A percentile compares a stretch with the other conserved stretches of the same genome.
Conservation (phyloP, 1,140 invertebrate species). For the Bemisia tabaci region DNA sequence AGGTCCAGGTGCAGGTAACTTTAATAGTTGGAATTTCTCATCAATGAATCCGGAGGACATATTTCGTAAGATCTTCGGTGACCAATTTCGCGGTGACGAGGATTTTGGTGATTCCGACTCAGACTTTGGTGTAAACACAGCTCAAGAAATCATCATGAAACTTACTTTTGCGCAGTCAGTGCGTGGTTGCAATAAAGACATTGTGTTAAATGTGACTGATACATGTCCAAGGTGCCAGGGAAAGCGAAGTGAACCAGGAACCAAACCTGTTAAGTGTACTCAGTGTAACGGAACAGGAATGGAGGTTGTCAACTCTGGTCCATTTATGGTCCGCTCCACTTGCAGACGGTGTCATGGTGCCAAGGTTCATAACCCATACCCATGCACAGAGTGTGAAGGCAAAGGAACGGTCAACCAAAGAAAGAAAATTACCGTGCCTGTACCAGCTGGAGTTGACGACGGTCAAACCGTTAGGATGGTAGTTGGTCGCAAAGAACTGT, state of each 20-base stretch:
- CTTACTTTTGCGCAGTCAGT: slow-evolving; percentile 92
- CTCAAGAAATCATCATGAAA: slow-evolving; percentile 84
- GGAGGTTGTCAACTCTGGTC: slow-evolving; percentile 54
- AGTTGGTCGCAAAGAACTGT: slow-evolving; percentile 79
- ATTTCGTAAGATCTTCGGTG: slow-evolving; percentile 80
- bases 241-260: slow-evolving; percentile 68
- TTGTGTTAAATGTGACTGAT: slow-evolving; percentile 84
- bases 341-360: slow-evolving; percentile 87
- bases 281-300: slow-evolving; percentile 97
- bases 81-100: slow-evolving; percentile 47
- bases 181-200: slow-evolving; percentile 86
- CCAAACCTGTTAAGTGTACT: slow-evolving; percentile 69
- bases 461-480: slow-evolving; percentile 90
- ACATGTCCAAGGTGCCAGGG: slow-evolving; percentile 83
- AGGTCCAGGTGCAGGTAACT: slow-evolving; percentile 39
- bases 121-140: slow-evolving; percentile 75
- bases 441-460: slow-evolving; percentile 94
- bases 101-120: slow-evolving; percentile 63
- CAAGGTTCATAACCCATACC: slow-evolving; percentile 72
- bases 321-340: slow-evolving; percentile 94
- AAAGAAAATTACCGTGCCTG: slow-evolving; percentile 79
- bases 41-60: slow-evolving; percentile 90
- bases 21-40: slow-evolving; percentile 64
- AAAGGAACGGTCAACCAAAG: slow-evolving; percentile 84
- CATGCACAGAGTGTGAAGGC: slow-evolving; percentile 84